Evolutionary conservation across 2,888 invertebrate species (phyloP).

Genomic region (Drosophila nr. medialis): DNA sequence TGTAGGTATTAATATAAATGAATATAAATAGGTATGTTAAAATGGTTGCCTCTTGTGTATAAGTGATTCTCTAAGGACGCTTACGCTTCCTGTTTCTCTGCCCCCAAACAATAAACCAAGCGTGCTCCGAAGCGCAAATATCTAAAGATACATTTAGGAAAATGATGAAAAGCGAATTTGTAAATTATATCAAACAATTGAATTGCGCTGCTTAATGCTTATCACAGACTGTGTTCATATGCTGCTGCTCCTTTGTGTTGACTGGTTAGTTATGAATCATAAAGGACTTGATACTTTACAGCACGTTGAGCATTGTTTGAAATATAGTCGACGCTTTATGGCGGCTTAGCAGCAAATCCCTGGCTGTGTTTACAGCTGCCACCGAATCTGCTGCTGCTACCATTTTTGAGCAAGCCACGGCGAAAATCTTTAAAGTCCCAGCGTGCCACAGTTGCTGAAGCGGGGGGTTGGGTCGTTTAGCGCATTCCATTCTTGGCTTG

Average conservation of each 20-base stretch:
- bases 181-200: slow-evolving; percentile 36
- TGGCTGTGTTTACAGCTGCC: slow-evolving; percentile 59
- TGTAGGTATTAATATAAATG: not conserved
- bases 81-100: not conserved
- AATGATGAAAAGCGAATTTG: slow-evolving; percentile 6
- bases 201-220: slow-evolving; percentile 47
- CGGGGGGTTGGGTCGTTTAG: not conserved
- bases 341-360: slow-evolving; percentile 67
- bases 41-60: not conserved
- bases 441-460: slow-evolving; percentile 29
- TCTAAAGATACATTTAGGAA: not conserved
- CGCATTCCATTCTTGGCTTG: slow-evolving; percentile 21
- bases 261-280: slow-evolving; percentile 52
- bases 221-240: slow-evolving; percentile 22
- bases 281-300: slow-evolving; percentile 55
- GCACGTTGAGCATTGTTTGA: slow-evolving; percentile 47
- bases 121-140: not conserved
- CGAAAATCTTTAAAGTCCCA: slow-evolving; percentile 69
- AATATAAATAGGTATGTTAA: not conserved
- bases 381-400: slow-evolving; percentile 35
- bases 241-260: slow-evolving; percentile 24
- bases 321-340: slow-evolving; percentile 67
- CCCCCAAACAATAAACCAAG: not conserved
- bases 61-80: not conserved
- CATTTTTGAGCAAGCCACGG: slow-evolving; percentile 50